These are phyloP conservation scores for Ophion ellenae DNA, from an alignment of 2,888 invertebrate genomes.

Conservation along the genomic window DNA sequence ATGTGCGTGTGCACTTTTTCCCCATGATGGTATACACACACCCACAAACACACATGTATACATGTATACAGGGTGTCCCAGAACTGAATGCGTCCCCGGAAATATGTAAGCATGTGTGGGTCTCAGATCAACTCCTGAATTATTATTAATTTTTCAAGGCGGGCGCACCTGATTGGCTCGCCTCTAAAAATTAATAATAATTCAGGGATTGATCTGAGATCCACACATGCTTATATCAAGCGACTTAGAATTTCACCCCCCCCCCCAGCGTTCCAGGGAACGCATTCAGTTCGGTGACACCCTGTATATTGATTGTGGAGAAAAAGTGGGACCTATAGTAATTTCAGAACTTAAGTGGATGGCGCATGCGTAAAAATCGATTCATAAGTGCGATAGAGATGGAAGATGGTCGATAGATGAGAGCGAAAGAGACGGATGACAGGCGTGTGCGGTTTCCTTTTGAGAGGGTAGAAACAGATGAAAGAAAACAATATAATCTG, in stretches of 20 bases:
- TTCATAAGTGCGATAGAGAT: neutral
- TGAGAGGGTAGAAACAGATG: conserved; percentile 9
- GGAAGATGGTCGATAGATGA: neutral
- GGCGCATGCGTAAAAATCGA: neutral
- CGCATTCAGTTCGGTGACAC: no score
- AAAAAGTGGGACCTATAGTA: conserved; percentile 28
- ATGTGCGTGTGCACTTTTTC: neutral
- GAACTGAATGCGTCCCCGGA: no score
- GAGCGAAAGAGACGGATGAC: neutral
- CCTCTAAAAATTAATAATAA: no score
- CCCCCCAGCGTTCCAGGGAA: no score
- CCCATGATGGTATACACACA: neutral
- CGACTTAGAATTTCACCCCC: no score
- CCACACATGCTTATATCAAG: no score
- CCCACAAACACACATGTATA: neutral
- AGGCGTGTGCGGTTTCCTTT: neutral
- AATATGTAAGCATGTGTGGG: no score
- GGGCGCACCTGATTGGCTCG: no score
- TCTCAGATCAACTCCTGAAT: no score
- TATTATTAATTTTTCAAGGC: no score
- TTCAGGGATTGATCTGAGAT: no score
- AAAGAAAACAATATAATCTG: conserved; percentile 34
- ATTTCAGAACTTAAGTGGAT: conserved; percentile 21
- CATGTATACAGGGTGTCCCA: neutral
- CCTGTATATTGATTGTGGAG: conserved; percentile 15